Conservation (phyloP, 2,888 invertebrate genomes). For the Zonitis immaculata region DNA sequence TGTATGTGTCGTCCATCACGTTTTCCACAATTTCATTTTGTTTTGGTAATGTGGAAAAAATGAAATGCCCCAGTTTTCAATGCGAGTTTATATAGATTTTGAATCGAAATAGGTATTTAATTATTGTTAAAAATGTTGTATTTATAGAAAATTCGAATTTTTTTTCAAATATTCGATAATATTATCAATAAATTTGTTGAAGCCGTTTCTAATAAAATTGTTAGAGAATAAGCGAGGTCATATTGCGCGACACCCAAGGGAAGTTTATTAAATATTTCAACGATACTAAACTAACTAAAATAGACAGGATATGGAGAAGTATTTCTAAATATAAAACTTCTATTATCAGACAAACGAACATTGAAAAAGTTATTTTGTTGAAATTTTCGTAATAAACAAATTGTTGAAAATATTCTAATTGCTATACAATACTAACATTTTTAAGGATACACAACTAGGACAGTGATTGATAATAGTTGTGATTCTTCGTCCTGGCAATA, state of each 20-base stretch:
- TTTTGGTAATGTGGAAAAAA: neutral
- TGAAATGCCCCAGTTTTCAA: neutral
- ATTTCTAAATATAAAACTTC: neutral
- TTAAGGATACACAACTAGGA: neutral
- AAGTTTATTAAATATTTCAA: conserved; percentile 14
- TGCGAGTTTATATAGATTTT: too few species aligned
- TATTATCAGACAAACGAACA: neutral
- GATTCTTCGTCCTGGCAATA: conserved; percentile 8
- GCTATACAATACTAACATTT: too few species aligned
- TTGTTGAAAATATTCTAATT: too few species aligned
- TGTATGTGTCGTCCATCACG: neutral
- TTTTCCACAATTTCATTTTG: neutral
- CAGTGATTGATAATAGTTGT: conserved; percentile 10
- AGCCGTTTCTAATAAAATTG: too few species aligned
- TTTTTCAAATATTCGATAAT: neutral
- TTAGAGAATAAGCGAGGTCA: neutral
- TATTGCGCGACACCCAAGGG: conserved; percentile 11
- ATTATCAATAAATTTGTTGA: too few species aligned
- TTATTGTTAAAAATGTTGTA: neutral
- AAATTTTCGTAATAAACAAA: too few species aligned
- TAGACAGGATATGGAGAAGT: neutral
- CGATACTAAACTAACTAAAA: conserved; percentile 7
- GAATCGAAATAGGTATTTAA: neutral
- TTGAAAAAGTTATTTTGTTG: neutral
- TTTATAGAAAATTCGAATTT: neutral